These are phyloP conservation scores for Volucella inanis DNA, from an alignment of 2,888 invertebrate genomes.

Conservation along the genomic window DNA sequence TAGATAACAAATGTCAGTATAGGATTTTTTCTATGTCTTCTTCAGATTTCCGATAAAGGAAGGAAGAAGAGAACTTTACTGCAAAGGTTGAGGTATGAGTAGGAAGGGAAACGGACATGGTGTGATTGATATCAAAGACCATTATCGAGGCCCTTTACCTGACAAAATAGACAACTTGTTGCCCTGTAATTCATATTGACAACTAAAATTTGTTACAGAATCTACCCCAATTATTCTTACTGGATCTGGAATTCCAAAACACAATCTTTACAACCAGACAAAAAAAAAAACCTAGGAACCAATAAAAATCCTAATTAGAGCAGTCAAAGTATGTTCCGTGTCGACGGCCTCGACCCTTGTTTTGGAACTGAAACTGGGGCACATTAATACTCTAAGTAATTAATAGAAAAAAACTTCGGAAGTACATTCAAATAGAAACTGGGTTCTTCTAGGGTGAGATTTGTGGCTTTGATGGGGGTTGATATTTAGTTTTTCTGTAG, in stretches of 20 bases:
- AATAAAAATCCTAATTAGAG: slow-evolving; percentile 53
- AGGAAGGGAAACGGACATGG: not conserved
- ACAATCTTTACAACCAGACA: slow-evolving; percentile 25
- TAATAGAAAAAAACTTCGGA: slow-evolving; percentile 39
- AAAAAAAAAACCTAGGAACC: slow-evolving; percentile 11
- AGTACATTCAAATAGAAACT: slow-evolving; percentile 52
- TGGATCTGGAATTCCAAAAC: not conserved
- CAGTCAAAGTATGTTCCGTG: slow-evolving; percentile 57
- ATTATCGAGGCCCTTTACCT: slow-evolving; percentile 19
- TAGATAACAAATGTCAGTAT: slow-evolving; percentile 39
- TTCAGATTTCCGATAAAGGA: slow-evolving; percentile 19
- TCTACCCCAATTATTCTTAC: slow-evolving; percentile 55
- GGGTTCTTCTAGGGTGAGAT: slow-evolving; percentile 29
- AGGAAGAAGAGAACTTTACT: slow-evolving; percentile 33
- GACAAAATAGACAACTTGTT: slow-evolving; percentile 61
- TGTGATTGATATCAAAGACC: slow-evolving; percentile 19
- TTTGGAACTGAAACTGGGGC: slow-evolving; percentile 55
- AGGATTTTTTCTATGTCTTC: slow-evolving; percentile 40
- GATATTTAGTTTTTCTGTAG: slow-evolving; percentile 9
- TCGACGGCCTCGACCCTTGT: slow-evolving; percentile 28
- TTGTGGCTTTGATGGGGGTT: slow-evolving; percentile 5
- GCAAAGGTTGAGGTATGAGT: slow-evolving; percentile 36
- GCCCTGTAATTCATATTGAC: slow-evolving; percentile 48
- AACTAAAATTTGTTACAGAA: slow-evolving; percentile 62
- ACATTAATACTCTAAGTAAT: slow-evolving; percentile 69